A percentile compares a stretch with the other conserved stretches of the same genome.
phyloP scores from a whole-genome alignment of 2,113 vertebrate species.

The Dermatemys mawii region DNA sequence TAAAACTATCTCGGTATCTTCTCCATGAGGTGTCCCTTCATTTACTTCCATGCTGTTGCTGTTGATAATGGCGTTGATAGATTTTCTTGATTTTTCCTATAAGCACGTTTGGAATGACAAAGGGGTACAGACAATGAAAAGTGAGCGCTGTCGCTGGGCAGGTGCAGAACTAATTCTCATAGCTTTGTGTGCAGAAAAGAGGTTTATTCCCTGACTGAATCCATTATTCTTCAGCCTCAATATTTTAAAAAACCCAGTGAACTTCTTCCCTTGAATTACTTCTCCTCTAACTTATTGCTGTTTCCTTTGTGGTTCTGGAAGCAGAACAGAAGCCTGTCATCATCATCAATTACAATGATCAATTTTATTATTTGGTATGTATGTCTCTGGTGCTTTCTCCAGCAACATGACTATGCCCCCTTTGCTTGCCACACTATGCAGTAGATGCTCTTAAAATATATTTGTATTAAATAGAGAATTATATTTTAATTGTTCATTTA shows the following conservation, averaged over 20 bases:
- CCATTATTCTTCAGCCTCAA: not conserved
- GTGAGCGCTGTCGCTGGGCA: not conserved
- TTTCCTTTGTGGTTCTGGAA: not conserved
- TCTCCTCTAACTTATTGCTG: not conserved
- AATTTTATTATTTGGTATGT: not conserved
- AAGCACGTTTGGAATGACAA: conserved; percentile 45
- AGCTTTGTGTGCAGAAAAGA: not conserved
- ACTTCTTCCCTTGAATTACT: accelerated
- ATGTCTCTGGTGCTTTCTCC: not conserved
- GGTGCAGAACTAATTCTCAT: not conserved
- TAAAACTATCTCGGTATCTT: conserved; percentile 49
- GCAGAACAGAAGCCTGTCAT: not conserved
- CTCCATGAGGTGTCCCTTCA: conserved; percentile 42
- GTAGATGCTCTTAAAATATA: not conserved
- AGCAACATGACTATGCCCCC: not conserved
- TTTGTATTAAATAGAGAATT: not conserved
- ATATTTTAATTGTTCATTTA: not conserved
- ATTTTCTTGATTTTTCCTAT: conserved; percentile 33
- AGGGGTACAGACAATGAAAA: not conserved
- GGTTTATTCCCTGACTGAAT: not conserved
- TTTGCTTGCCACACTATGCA: not conserved
- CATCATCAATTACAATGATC: not conserved
- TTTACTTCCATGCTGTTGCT: conserved; percentile 32
- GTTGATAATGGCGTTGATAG: conserved; percentile 46
- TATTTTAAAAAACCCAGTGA: not conserved